Base-by-base conservation (phyloP, 1,140 invertebrate genomes). In the Drosophila grimshawi region DNA sequence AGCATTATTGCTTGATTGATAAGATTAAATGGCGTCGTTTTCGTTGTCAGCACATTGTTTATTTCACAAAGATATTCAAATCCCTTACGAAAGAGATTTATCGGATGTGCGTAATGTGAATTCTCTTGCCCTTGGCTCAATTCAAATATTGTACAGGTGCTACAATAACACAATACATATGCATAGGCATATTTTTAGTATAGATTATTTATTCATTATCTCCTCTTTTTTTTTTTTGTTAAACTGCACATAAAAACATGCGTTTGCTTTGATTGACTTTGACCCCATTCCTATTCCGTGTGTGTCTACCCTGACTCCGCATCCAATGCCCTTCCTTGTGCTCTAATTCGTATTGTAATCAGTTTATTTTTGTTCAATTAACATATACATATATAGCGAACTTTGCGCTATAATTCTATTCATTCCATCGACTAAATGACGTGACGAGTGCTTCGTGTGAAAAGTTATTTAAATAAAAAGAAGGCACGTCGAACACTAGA, bases 291-390 rank as follows among this genome's bases (percentile, higher is more conserved):
- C 46, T 76, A 68, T 80, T 83, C 5, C 33, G 52, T 51, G 48
- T 55, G 51, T 62, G 35, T 62, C 70, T 73, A 49, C 53, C 46
- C 32, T 53, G 41, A 33, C 45, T 46, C 27, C 59, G 19, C 19
- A 19, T 30, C 33, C n/a, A 39, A n/a, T 35, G 39, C 6, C 19
- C 63, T 37, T 30, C 29, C 37, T 57, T 35, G 46, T 68, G 60
- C 53, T 69, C 64, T 72, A 76, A 79, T 80, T 77, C 71, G 61
- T 74, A 74, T 35, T 71, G 45, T 68, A 82, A 86, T 86, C 79
- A 76, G 82, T 68, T 74, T 53, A 51, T 59, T 60, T 37, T 76
- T 46, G 53, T 30, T 30, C 27, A 30, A 6, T 10, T 29, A 49
- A 49, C 39, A 41, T 2, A 41, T 19, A 19, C 19, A 19, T 19